These are phyloP conservation scores for Emydocephalus ijimae DNA, from an alignment of 2,113 vertebrate genomes.

Conservation along the genomic window DNA sequence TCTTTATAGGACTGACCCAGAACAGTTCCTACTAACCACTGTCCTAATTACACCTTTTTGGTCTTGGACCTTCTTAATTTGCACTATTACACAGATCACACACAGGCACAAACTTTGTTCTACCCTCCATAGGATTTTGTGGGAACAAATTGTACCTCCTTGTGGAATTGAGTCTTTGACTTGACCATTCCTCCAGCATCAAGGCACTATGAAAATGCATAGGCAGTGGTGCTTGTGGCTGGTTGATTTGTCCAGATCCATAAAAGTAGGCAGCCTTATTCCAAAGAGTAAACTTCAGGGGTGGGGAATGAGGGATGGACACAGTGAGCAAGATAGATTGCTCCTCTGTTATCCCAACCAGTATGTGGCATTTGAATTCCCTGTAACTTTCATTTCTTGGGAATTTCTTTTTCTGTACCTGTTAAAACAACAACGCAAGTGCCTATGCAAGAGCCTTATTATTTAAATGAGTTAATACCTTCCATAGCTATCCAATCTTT, in stretches of 20 bases:
- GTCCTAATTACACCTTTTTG: neutral
- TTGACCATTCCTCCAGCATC: neutral
- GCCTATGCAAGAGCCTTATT: neutral
- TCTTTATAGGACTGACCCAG: neutral
- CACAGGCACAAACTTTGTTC: neutral
- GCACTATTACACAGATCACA: constrained; percentile 49
- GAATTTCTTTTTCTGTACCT: neutral
- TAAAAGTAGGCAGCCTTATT: neutral
- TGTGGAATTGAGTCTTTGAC: neutral
- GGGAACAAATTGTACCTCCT: neutral
- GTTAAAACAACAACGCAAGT: neutral
- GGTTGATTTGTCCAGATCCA: neutral
- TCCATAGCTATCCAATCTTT: neutral
- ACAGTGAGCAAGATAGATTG: neutral
- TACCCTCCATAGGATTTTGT: neutral
- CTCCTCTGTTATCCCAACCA: neutral
- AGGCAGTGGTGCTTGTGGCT: neutral
- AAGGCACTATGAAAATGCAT: neutral
- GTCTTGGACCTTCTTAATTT: constrained; percentile 45
- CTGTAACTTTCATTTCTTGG: neutral
- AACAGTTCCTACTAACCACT: constrained; percentile 26
- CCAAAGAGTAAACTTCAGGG: neutral
- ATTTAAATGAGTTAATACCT: neutral
- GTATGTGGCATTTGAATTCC: neutral
- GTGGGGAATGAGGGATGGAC: neutral